Percentiles rank a stretch among this genome's conserved stretches.
Evolutionary conservation across 1,140 invertebrate species (phyloP).

Genomic region (Wiebesia pumilae): DNA sequence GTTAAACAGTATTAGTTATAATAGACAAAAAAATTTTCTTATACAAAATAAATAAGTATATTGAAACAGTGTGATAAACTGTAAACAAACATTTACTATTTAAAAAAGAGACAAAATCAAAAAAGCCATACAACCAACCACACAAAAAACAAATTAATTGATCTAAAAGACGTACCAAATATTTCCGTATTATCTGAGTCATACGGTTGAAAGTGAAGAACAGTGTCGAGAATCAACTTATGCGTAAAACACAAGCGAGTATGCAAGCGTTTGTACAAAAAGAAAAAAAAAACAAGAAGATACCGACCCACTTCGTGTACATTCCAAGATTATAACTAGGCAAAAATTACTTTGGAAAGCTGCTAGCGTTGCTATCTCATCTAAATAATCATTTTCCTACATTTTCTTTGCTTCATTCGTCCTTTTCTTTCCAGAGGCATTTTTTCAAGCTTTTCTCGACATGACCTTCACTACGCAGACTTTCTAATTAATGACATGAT

Average conservation of each 20-base stretch:
- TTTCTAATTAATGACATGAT: conserved; percentile 12
- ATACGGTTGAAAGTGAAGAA: conserved; percentile 8
- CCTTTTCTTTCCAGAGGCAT: background rate
- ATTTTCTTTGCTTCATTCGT: background rate
- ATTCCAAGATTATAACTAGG: background rate
- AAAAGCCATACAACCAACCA: too few species aligned
- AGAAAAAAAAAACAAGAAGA: background rate
- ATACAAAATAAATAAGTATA: too few species aligned
- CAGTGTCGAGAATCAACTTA: background rate
- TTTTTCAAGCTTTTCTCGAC: background rate
- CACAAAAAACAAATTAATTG: conserved; percentile 34
- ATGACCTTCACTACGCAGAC: background rate
- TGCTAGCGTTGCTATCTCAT: background rate
- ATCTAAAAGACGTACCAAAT: conserved; percentile 39
- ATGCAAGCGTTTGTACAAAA: background rate
- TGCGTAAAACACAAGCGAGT: background rate
- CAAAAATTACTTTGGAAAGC: background rate
- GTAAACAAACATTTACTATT: too few species aligned
- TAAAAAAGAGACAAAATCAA: too few species aligned
- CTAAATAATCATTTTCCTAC: background rate
- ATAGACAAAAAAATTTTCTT: too few species aligned
- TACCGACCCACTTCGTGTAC: background rate
- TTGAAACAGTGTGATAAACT: too few species aligned
- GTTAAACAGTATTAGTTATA: too few species aligned
- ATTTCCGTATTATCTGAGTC: too few species aligned